Percentiles rank a stretch among this genome's conserved stretches.
phyloP scores from a whole-genome alignment of 2,113 vertebrate species.

The Plotosus lineatus region DNA sequence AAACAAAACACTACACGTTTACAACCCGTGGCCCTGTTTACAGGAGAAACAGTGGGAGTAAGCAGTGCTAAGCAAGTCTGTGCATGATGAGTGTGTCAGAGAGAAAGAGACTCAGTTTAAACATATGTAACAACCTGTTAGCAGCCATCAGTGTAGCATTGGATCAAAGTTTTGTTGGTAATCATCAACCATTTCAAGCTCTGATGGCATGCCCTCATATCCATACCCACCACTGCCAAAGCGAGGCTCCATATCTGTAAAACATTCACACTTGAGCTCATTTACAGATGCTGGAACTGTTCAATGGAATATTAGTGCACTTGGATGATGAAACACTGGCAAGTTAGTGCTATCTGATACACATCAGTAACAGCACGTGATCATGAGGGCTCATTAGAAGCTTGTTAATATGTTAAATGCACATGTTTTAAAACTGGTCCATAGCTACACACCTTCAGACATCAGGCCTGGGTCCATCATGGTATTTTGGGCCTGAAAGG shows the following conservation, averaged over 20 bases:
- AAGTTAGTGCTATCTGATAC: neutral
- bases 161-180: conserved; percentile 47
- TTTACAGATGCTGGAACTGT: neutral
- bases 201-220: conserved; percentile 51
- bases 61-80: conserved; percentile 5
- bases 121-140: conserved; percentile 61
- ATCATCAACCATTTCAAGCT: conserved; percentile 55
- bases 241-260: conserved; percentile 63
- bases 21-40: neutral
- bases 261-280: conserved; percentile 16
- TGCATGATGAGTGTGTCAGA: neutral
- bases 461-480: conserved; percentile 55
- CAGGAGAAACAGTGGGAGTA: neutral
- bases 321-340: neutral
- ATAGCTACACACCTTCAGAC: conserved; percentile 66
- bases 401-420: conserved; percentile 1
- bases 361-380: neutral
- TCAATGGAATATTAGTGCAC: neutral
- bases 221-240: conserved; percentile 49
- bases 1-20: neutral
- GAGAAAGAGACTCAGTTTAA: neutral
- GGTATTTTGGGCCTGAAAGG: conserved; percentile 63
- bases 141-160: conserved; percentile 48
- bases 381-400: neutral
- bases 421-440: neutral